phyloP scores from a whole-genome alignment of 1,140 invertebrate genomes.

The Meteorus sp. region DNA sequence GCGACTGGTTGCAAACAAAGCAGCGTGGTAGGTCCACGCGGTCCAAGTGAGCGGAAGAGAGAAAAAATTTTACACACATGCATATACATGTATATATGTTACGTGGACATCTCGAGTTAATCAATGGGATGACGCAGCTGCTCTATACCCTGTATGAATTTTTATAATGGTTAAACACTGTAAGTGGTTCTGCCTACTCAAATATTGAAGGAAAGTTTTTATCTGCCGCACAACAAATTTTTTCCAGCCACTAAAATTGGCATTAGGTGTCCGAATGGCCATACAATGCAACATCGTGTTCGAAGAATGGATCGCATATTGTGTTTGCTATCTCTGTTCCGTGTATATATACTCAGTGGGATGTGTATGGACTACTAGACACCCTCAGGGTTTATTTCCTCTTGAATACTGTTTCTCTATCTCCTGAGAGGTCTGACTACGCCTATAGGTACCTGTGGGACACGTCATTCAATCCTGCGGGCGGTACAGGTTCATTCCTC shows the following conservation, averaged over 20 bases:
- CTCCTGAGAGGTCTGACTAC: too few relatives aligned
- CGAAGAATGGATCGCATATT: background rate
- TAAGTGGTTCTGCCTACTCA: too few relatives aligned
- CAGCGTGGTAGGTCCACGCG: slow-evolving; percentile 8
- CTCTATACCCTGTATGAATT: background rate
- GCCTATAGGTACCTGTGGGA: background rate
- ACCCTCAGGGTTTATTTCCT: too few relatives aligned
- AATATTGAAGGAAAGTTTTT: too few relatives aligned
- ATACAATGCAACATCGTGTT: slow-evolving; percentile 5
- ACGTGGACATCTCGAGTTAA: slow-evolving; percentile 10
- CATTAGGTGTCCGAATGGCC: slow-evolving; percentile 3
- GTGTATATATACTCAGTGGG: too few relatives aligned
- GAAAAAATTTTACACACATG: background rate
- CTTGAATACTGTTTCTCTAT: too few relatives aligned
- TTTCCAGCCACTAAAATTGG: background rate
- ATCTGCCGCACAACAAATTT: background rate
- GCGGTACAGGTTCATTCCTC: slow-evolving; percentile 3
- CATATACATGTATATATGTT: background rate
- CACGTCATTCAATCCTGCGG: slow-evolving; percentile 7
- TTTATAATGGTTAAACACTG: background rate
- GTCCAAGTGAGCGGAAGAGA: background rate
- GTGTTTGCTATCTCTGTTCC: background rate
- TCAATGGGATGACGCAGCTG: slow-evolving; percentile 8
- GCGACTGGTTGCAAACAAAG: slow-evolving; percentile 21
- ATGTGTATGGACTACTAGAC: too few relatives aligned